Base-by-base conservation (phyloP, 2,888 invertebrate genomes). In the Drosophila anomalipes region DNA sequence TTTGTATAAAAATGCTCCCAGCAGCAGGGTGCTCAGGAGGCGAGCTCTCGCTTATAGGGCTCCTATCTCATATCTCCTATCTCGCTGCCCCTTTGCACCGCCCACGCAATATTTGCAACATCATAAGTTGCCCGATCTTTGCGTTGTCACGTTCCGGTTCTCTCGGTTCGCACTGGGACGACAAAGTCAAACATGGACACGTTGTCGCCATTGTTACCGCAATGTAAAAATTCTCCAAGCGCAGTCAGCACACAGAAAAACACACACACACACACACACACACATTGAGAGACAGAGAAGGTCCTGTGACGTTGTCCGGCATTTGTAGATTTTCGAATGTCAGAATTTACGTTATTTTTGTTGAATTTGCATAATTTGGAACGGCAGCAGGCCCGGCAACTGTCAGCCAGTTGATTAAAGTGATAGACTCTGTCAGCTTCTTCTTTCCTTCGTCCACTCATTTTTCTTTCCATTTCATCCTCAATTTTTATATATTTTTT, bases 291-390 rank as follows among this genome's bases (percentile, higher is more conserved):
- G 5, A 39, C 16, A 44, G n/a, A n/a, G 30, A 32, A 49, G 44
- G 47, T 59, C 63, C 63, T 37, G 35, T 33, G 30, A 53, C 26
- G 54, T 41, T 70, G 79, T 81, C 66, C 74, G 44, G 53, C 70
- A 72, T 76, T 74, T 79, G 87, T 86, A 82, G 76, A 79, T 78
- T 76, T 77, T 77, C 78, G 75, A 75, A 70, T 82, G 87, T 75
- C 75, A 62, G 78, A 83, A 83, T 89, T 87, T 69, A 82, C 80
- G 76, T 86, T 87, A 87, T 86, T 86, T 89, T 78, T 67, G 83
- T 87, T 77, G 80, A 87, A 89, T 89, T 86, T 86, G 88, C 86
- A 86, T 86, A 86, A 86, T 86, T 86, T 82, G 62, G 49, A 72
- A 59, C 67, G 70, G 61, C 47, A 16, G 54, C 22, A 22, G 56